These are phyloP conservation scores for Acrobasis consociella DNA, from an alignment of 2,888 invertebrate species.

Conservation along the genomic window DNA sequence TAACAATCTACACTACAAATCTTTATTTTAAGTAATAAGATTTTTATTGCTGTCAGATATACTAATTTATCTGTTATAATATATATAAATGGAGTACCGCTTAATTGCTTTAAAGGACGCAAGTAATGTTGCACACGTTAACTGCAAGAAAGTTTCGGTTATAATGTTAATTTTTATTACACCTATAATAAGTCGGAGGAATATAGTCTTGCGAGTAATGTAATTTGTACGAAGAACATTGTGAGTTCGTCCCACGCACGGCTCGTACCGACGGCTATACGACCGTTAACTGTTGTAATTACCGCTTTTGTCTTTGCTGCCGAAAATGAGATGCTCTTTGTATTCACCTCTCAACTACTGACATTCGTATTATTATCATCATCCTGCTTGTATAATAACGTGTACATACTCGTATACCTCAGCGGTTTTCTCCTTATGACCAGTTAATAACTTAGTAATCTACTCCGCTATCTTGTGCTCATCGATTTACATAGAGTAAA, in stretches of 20 bases:
- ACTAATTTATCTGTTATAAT: slow-evolving; percentile 7
- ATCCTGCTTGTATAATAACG: slow-evolving; percentile 32
- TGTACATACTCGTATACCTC: slow-evolving; percentile 38
- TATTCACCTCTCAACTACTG: slow-evolving; percentile 55
- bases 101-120: slow-evolving; percentile 11
- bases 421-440: slow-evolving; percentile 31
- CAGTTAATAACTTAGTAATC: background rate
- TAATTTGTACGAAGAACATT: slow-evolving; percentile 31
- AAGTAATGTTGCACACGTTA: slow-evolving; percentile 28
- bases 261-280: slow-evolving; percentile 29
- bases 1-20: no score
- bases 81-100: slow-evolving; percentile 11
- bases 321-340: slow-evolving; percentile 70
- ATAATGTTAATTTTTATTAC: slow-evolving; percentile 41
- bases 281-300: slow-evolving; percentile 63
- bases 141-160: slow-evolving; percentile 39
- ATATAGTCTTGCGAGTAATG: slow-evolving; percentile 26
- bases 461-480: background rate
- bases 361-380: slow-evolving; percentile 54
- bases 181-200: slow-evolving; percentile 36
- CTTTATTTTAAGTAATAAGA: no score
- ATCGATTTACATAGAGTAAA: slow-evolving; percentile 13
- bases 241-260: slow-evolving; percentile 36
- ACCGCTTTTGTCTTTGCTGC: slow-evolving; percentile 72
- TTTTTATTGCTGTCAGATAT: slow-evolving; percentile 2